Conservation (phyloP, 2,113 vertebrate genomes). For the Leptobrachium ailaonicum region DNA sequence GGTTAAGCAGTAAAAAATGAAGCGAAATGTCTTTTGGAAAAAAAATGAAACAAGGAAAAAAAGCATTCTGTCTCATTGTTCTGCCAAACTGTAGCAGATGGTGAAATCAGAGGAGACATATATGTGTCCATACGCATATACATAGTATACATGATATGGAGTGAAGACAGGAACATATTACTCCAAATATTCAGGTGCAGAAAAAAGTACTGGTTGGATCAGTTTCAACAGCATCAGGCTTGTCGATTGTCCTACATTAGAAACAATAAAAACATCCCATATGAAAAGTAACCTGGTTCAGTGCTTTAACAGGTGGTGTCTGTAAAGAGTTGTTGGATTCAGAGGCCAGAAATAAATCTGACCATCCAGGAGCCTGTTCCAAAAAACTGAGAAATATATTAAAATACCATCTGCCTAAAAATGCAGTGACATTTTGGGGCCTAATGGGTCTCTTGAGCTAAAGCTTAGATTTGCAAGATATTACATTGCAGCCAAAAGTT, state of each 20-base stretch:
- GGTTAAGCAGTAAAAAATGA: constrained; percentile 3
- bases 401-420: constrained; percentile 47
- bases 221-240: constrained; percentile 47
- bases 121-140: constrained; percentile 6
- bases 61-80: constrained; percentile 25
- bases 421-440: constrained; percentile 29
- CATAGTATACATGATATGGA: constrained; percentile 13
- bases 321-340: constrained; percentile 47
- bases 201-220: constrained; percentile 48
- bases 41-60: constrained; percentile 50
- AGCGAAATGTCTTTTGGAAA: neutral
- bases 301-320: constrained; percentile 16
- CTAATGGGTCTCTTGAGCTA: constrained; percentile 12
- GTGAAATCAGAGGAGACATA: constrained; percentile 29
- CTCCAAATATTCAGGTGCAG: constrained; percentile 47
- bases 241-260: constrained; percentile 41
- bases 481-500: constrained; percentile 16
- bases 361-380: constrained; percentile 39
- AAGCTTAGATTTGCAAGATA: constrained; percentile 6
- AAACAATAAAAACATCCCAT: constrained; percentile 42
- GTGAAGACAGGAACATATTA: constrained; percentile 19
- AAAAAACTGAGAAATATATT: constrained; percentile 42
- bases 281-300: constrained; percentile 44
- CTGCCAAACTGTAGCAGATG: constrained; percentile 48
- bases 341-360: constrained; percentile 39